phyloP scores from a whole-genome alignment of 2,888 invertebrate genomes.

The Siphlonurus alternatus region DNA sequence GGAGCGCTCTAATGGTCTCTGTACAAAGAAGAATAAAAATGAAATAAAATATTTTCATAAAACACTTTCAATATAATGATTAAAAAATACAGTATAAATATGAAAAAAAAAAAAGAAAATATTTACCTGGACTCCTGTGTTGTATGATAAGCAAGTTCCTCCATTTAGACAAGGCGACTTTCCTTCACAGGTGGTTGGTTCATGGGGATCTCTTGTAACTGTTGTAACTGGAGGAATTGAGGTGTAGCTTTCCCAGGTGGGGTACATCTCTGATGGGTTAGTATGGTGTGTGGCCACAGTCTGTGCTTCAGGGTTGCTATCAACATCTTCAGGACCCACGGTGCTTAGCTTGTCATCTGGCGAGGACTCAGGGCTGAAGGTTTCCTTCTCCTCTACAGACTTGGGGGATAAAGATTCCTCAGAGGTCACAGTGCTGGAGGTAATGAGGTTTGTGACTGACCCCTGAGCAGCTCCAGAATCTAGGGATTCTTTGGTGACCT shows the following conservation, averaged over 20 bases:
- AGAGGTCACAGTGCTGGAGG: conserved; percentile 46
- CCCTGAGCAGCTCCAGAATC: no score
- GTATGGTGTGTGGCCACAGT: no score
- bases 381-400: background rate
- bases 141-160: conserved; percentile 15
- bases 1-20: no score
- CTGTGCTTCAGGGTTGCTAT: no score
- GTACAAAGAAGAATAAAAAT: no score
- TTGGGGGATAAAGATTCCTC: conserved; percentile 15
- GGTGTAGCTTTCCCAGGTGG: background rate
- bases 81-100: background rate
- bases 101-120: background rate
- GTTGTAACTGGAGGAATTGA: background rate
- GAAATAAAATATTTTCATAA: no score
- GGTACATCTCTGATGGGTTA: background rate
- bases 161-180: conserved; percentile 10
- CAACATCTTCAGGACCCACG: no score
- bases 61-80: background rate
- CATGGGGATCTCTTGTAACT: background rate
- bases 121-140: conserved; percentile 10
- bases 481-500: no score
- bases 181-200: background rate
- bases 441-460: no score
- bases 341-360: no score
- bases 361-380: conserved; percentile 8